Evolutionary conservation across 2,888 invertebrate genomes (phyloP).

Genomic region (Podotricha telesiphe): DNA sequence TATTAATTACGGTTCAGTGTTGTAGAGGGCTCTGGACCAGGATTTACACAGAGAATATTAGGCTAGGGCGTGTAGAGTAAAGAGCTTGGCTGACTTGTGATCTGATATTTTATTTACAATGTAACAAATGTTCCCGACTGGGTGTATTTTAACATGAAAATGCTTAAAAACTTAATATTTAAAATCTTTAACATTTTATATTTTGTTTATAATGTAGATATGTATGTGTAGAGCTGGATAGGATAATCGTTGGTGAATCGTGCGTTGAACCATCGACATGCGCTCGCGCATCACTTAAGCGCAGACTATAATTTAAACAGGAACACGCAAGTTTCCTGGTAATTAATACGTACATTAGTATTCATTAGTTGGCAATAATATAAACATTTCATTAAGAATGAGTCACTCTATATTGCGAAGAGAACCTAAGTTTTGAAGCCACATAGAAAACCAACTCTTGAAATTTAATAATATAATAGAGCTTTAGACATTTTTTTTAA

Average conservation of each 20-base stretch:
- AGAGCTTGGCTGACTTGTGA: too few species aligned
- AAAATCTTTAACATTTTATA: too few species aligned
- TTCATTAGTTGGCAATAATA: conserved; percentile 42
- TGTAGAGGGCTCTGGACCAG: too few species aligned
- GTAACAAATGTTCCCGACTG: too few species aligned
- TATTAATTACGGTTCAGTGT: too few species aligned
- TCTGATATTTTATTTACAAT: too few species aligned
- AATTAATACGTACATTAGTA: conserved; percentile 46
- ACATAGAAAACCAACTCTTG: not conserved
- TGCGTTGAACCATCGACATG: conserved; percentile 49
- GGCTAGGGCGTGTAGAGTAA: too few species aligned
- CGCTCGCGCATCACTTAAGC: conserved; percentile 41
- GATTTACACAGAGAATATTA: too few species aligned
- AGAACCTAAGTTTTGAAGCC: not conserved
- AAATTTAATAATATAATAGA: not conserved
- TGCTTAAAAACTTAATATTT: too few species aligned
- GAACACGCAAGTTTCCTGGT: conserved; percentile 46
- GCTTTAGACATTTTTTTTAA: too few species aligned
- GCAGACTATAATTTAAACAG: conserved; percentile 39
- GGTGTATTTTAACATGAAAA: too few species aligned
- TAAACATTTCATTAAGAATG: conserved; percentile 39
- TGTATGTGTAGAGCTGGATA: conserved; percentile 39
- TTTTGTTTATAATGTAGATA: conserved; percentile 26
- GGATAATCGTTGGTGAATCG: conserved; percentile 48
- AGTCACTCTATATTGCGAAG: conserved; percentile 28